Evolutionary conservation across 2,113 vertebrate species (phyloP).

Genomic region (Siphamia tubifer): DNA sequence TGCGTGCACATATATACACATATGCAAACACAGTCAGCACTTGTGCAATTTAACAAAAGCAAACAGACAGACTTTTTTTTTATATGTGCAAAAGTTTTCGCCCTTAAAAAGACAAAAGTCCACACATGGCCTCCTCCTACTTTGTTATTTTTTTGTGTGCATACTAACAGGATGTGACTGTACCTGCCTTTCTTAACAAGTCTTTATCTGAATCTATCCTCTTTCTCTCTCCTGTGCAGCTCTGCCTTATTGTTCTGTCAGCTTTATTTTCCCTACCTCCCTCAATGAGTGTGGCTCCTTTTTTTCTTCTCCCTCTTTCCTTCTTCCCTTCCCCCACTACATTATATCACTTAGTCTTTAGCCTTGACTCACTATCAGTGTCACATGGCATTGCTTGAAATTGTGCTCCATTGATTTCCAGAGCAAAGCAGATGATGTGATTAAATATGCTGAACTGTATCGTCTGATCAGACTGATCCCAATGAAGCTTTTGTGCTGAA

Average conservation of each 20-base stretch:
- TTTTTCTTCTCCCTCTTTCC: conserved; percentile 63
- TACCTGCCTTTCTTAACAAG: conserved; percentile 66
- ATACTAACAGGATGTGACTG: conserved; percentile 73
- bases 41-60: conserved; percentile 42
- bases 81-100: not conserved
- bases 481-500: conserved; percentile 18
- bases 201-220: conserved; percentile 22
- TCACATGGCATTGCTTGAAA: conserved; percentile 27
- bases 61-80: conserved; percentile 17
- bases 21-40: conserved; percentile 23
- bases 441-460: not conserved
- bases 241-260: conserved; percentile 67
- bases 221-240: conserved; percentile 31
- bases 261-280: conserved; percentile 69
- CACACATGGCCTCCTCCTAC: conserved; percentile 22
- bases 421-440: not conserved
- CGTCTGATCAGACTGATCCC: not conserved
- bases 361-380: conserved; percentile 59
- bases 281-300: conserved; percentile 66
- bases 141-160: conserved; percentile 52
- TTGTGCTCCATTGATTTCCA: not conserved
- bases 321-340: conserved; percentile 68
- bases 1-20: conserved; percentile 8
- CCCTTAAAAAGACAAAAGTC: conserved; percentile 21
- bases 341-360: conserved; percentile 62